These are phyloP conservation scores for Drosophila mercatorum DNA, from an alignment of 2,888 invertebrate species.

Conservation along the genomic window DNA sequence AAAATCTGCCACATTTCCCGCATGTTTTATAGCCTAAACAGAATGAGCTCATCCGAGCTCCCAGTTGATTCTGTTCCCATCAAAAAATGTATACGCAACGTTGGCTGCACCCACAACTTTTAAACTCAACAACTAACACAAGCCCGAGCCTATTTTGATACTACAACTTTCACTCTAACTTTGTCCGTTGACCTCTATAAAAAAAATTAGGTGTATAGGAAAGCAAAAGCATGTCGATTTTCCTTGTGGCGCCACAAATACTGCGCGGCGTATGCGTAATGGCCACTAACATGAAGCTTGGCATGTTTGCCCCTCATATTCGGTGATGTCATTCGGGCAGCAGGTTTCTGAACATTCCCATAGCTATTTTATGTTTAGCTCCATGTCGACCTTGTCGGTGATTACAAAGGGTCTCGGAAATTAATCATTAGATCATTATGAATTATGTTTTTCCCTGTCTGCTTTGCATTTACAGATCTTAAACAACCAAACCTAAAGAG, in stretches of 20 bases:
- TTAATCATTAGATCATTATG: slow-evolving; percentile 35
- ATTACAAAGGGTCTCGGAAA: slow-evolving; percentile 3
- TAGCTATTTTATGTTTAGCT: slow-evolving; percentile 8
- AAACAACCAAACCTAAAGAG: slow-evolving; percentile 74
- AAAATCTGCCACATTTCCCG: not conserved
- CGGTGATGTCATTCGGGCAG: slow-evolving; percentile 61
- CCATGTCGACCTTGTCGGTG: slow-evolving; percentile 39
- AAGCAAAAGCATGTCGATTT: slow-evolving; percentile 19
- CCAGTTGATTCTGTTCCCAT: not conserved
- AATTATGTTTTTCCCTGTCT: slow-evolving; percentile 33
- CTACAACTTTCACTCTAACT: slow-evolving; percentile 61
- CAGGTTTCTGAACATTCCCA: slow-evolving; percentile 35
- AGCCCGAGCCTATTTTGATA: slow-evolving; percentile 15
- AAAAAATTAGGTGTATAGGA: slow-evolving; percentile 13
- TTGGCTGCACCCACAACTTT: slow-evolving; percentile 24
- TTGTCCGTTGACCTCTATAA: slow-evolving; percentile 56
- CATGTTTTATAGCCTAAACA: slow-evolving; percentile 7
- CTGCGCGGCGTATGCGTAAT: slow-evolving; percentile 56
- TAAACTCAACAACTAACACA: slow-evolving; percentile 24
- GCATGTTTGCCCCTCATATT: slow-evolving; percentile 24
- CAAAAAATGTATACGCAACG: slow-evolving; percentile 17
- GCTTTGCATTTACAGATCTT: slow-evolving; percentile 63
- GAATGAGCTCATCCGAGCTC: slow-evolving; percentile 59
- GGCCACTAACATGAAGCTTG: slow-evolving; percentile 37
- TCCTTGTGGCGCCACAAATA: slow-evolving; percentile 55